Percentiles rank a stretch among this genome's conserved stretches.
Conservation (phyloP, 2,888 invertebrate species). For the Cryptus viduatorius region DNA sequence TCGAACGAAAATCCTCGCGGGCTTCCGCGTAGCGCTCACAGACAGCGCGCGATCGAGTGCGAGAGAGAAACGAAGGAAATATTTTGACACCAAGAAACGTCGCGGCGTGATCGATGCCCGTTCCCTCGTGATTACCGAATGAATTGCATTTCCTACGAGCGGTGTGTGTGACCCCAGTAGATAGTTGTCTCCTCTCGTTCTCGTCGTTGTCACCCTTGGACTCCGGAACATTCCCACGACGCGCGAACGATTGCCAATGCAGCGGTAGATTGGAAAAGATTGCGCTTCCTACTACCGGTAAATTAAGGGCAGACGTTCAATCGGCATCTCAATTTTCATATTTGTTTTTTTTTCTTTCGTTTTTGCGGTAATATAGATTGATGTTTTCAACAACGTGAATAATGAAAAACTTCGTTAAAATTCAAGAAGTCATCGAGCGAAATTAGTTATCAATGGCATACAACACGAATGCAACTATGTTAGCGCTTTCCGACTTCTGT, state of each 20-base stretch:
- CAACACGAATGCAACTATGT: no score
- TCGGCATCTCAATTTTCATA: background rate
- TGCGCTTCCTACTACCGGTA: conserved; percentile 1
- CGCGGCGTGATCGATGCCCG: conserved; percentile 81
- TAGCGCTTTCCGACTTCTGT: background rate
- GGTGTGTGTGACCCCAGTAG: conserved; percentile 4
- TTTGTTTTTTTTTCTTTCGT: background rate
- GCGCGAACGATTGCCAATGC: conserved; percentile 2
- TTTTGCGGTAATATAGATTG: background rate
- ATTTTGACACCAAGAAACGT: conserved; percentile 82
- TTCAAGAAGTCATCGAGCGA: background rate
- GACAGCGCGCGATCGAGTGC: conserved; percentile 47
- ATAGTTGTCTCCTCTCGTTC: conserved; percentile 58
- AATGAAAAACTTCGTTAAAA: background rate
- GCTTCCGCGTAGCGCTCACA: conserved; percentile 53
- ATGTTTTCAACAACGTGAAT: background rate
- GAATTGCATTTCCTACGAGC: conserved; percentile 80
- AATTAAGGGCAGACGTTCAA: conserved; percentile 19
- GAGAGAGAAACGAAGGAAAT: conserved; percentile 75
- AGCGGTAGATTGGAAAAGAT: conserved; percentile 21
- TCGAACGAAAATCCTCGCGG: conserved; percentile 59
- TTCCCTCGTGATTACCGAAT: conserved; percentile 82
- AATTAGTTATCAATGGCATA: no score
- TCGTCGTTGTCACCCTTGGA: conserved; percentile 54
- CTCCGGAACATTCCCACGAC: conserved; percentile 48